Base-by-base conservation (phyloP, 2,797 vertebrate genomes). In the Nannoperca australis region DNA sequence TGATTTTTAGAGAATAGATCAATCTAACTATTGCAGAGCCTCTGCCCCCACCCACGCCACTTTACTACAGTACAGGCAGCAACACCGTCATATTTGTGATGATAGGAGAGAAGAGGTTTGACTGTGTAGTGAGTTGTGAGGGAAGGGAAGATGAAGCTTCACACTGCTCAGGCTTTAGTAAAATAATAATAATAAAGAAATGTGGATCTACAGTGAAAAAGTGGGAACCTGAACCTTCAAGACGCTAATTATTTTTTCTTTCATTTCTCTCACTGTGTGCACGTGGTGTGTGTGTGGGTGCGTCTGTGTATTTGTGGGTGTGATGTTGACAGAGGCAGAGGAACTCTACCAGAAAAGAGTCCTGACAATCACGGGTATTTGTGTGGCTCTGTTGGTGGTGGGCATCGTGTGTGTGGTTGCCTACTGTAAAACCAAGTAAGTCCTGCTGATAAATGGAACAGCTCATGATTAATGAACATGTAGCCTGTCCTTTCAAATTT, bases 391-490 rank as follows among this genome's bases (percentile, higher is more conserved):
- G 91, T 95, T 99, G 80, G 97, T 99, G 74, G 97, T 99, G 92
- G 98, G 98, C 94, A 99, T 99, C 86, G 97, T 99, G 89, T 99
- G 98, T 84, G 97, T 99, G 90, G 98, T 99, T 78, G 98, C 98
- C 93, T 99, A 99, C 95, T 99, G 98, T 93, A 99, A 99, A 96
- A 99, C 98, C 96, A 99, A 99, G 98, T 99, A 94, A 98, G 98
- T 97, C 45, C 68, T 12, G 55, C 65, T 70, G 47, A 76, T n/a
- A 15, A 75, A 61, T 34, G 60, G 9, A 62, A 63, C 36, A 27
- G 15, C 36, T 73, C 30, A 30, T 62, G 6, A 34, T 73, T 79
- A 51, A 17, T 59, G 24, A 27, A 55, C 12, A 36, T 58, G 13
- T 54, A 15, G 0, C 36, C 5, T 62, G 36, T 83, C 18, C 24